Conservation (phyloP, 2,888 invertebrate species). For the Xestia xanthographa region DNA sequence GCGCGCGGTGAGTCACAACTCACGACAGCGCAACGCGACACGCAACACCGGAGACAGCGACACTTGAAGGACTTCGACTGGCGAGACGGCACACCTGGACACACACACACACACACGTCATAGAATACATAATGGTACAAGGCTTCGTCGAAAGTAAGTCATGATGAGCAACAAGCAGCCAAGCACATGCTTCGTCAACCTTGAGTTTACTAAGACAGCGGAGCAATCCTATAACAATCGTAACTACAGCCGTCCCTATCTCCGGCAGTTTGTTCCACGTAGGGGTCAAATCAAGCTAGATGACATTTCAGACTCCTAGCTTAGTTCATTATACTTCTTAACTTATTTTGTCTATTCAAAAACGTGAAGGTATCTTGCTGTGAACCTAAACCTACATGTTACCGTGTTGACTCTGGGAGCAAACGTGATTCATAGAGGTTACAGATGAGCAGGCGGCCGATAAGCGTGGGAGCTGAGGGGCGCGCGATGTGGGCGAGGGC, state of each 20-base stretch:
- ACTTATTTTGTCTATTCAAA: neutral
- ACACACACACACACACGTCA: too few relatives aligned
- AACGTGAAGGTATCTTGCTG: neutral
- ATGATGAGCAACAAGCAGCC: neutral
- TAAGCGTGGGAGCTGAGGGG: slow-evolving; percentile 42
- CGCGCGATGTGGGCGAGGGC: neutral
- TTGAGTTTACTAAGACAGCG: neutral
- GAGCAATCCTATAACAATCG: too few relatives aligned
- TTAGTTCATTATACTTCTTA: neutral
- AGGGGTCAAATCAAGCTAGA: neutral
- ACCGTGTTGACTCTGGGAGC: neutral
- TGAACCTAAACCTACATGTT: neutral
- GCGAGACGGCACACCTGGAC: neutral
- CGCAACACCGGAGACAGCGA: neutral
- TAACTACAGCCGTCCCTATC: too few relatives aligned
- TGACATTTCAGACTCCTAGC: neutral
- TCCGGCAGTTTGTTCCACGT: neutral
- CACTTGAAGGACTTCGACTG: slow-evolving; percentile 30
- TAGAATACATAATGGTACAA: too few relatives aligned
- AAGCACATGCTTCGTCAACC: neutral
- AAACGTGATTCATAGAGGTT: slow-evolving; percentile 11
- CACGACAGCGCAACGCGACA: slow-evolving; percentile 1
- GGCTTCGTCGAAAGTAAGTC: neutral
- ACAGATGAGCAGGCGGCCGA: slow-evolving; percentile 13
- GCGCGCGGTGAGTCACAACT: neutral